A percentile compares a stretch with the other conserved stretches of the same genome.
Conservation (phyloP, 2,888 invertebrate species). For the Melieria crassipennis region DNA sequence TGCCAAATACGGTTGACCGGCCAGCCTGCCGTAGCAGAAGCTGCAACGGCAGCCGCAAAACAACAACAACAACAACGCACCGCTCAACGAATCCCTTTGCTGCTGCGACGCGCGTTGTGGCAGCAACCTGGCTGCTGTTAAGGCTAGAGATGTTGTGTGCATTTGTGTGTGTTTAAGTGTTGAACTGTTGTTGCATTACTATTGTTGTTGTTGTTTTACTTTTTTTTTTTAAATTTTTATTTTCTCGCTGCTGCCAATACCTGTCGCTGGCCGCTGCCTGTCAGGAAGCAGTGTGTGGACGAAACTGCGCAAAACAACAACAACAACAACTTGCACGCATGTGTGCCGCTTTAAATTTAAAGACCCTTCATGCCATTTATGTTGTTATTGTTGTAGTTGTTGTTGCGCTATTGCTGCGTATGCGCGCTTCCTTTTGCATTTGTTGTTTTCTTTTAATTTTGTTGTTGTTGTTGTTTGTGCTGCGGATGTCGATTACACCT, state of each 20-base stretch:
- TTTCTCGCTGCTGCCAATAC: slow-evolving; percentile 3
- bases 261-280: slow-evolving; percentile 12
- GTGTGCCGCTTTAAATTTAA: slow-evolving; percentile 21
- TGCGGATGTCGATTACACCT: slow-evolving; percentile 55
- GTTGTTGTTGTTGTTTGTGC: slow-evolving; percentile 14
- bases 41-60: no score
- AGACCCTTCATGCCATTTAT: slow-evolving; percentile 25
- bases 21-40: no score
- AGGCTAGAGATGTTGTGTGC: neutral
- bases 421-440: slow-evolving; percentile 9
- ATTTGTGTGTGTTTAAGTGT: neutral
- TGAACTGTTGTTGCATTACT: neutral
- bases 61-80: no score
- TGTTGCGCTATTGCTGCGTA: neutral
- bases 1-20: neutral
- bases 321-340: neutral
- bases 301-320: neutral
- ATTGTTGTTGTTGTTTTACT: neutral
- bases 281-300: neutral
- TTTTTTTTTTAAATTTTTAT: no score
- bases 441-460: slow-evolving; percentile 13
- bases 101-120: neutral
- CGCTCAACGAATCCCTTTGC: slow-evolving; percentile 7
- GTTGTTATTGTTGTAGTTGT: slow-evolving; percentile 13
- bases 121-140: neutral